Conservation (phyloP, 2,888 invertebrate genomes). For the Limnephilus marmoratus region DNA sequence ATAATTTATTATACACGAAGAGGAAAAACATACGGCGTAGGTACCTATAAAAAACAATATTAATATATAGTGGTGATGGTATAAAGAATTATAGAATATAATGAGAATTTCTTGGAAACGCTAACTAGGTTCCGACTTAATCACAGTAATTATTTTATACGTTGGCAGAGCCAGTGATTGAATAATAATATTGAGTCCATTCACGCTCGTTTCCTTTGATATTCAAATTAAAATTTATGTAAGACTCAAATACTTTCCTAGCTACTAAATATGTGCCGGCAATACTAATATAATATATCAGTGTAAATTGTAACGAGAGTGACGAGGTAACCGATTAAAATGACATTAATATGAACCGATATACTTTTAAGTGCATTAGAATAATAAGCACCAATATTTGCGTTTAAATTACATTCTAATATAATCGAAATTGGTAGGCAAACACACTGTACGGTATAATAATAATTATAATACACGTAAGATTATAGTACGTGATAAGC, state of each 20-base stretch:
- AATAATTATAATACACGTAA: too few species aligned
- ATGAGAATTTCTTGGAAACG: conserved; percentile 35
- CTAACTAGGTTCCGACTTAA: conserved; percentile 2
- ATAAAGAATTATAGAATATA: not conserved
- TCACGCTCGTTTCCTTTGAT: conserved; percentile 38
- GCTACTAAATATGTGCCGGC: not conserved
- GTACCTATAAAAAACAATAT: not conserved
- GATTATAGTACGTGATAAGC: too few species aligned
- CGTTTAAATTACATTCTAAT: too few species aligned
- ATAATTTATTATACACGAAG: not conserved
- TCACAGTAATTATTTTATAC: not conserved
- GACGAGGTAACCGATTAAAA: not conserved
- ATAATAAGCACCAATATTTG: not conserved
- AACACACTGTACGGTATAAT: too few species aligned
- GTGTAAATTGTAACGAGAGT: not conserved
- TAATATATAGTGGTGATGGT: not conserved
- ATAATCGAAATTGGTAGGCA: too few species aligned
- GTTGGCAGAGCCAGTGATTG: conserved; percentile 26
- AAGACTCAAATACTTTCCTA: not conserved
- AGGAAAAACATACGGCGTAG: not conserved
- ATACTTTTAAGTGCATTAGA: not conserved
- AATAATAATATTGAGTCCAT: conserved; percentile 16
- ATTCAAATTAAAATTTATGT: conserved; percentile 34
- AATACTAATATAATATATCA: not conserved
- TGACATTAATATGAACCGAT: not conserved